These are phyloP conservation scores for Chaetodon auriga DNA, from an alignment of 2,113 vertebrate genomes.

Conservation along the genomic window DNA sequence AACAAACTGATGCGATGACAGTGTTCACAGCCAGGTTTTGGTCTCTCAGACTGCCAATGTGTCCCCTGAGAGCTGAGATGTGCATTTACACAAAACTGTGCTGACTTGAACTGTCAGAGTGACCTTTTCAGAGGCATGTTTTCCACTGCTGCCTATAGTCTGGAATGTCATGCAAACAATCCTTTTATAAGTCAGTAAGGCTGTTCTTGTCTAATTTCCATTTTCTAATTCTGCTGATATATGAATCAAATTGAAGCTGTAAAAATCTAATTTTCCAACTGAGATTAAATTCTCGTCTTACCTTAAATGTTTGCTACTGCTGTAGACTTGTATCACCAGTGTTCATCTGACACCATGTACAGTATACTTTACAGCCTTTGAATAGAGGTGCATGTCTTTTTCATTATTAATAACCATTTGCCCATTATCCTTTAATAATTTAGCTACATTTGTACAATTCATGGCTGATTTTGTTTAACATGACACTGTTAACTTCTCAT, in stretches of 20 bases:
- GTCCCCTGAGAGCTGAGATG: conserved; percentile 44
- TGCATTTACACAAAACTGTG: conserved; percentile 53
- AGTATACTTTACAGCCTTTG: background rate
- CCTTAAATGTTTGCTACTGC: background rate
- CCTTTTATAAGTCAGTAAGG: background rate
- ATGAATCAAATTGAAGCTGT: background rate
- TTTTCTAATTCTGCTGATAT: background rate
- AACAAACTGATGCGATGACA: conserved; percentile 33
- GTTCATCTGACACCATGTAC: background rate
- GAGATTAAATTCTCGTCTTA: conserved; percentile 6
- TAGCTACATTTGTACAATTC: conserved; percentile 44
- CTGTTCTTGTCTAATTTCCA: background rate
- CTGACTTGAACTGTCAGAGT: conserved; percentile 52
- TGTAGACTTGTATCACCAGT: background rate
- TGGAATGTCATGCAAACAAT: conserved; percentile 22
- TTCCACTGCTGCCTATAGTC: background rate
- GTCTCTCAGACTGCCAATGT: conserved; percentile 18
- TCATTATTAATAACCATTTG: conserved; percentile 58
- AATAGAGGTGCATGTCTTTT: conserved; percentile 27
- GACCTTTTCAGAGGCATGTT: conserved; percentile 52
- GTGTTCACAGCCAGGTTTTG: conserved; percentile 25
- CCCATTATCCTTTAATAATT: conserved; percentile 57
- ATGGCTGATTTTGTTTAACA: conserved; percentile 45
- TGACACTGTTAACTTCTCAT: conserved; percentile 20
- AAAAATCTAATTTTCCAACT: background rate